Conservation (phyloP, 2,797 vertebrate genomes). For the Channa striata region DNA sequence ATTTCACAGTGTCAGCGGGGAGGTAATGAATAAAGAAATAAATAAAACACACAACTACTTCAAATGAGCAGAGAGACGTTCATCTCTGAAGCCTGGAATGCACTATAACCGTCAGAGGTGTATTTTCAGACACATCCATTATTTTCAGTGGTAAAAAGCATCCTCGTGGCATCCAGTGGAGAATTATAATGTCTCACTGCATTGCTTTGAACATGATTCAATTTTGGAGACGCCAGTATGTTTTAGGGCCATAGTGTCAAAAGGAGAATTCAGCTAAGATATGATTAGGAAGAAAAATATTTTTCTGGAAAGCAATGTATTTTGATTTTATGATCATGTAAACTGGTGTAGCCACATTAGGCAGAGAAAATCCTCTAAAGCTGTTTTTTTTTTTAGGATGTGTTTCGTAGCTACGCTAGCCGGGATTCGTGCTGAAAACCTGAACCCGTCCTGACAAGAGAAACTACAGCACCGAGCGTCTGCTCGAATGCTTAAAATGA, state of each 20-base stretch:
- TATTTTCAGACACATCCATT: slow-evolving; percentile 36
- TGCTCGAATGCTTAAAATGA: neutral
- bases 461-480: neutral
- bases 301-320: neutral
- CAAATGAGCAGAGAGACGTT: slow-evolving; percentile 24
- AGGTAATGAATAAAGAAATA: slow-evolving; percentile 46
- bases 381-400: neutral
- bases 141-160: slow-evolving; percentile 21
- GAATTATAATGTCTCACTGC: slow-evolving; percentile 15
- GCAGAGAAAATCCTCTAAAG: neutral
- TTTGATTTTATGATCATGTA: neutral
- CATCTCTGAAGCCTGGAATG: slow-evolving; percentile 29
- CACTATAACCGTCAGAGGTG: slow-evolving; percentile 6
- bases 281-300: neutral
- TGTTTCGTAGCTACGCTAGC: neutral
- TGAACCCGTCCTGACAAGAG: neutral
- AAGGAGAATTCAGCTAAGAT: neutral
- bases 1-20: slow-evolving; percentile 26
- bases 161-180: slow-evolving; percentile 14
- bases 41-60: slow-evolving; percentile 29
- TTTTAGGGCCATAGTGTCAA: neutral
- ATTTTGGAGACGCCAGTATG: slow-evolving; percentile 1
- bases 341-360: neutral
- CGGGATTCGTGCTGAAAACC: neutral
- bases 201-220: slow-evolving; percentile 19